These are phyloP conservation scores for Pollachius pollachius DNA, from an alignment of 2,113 vertebrate genomes.

Conservation along the genomic window DNA sequence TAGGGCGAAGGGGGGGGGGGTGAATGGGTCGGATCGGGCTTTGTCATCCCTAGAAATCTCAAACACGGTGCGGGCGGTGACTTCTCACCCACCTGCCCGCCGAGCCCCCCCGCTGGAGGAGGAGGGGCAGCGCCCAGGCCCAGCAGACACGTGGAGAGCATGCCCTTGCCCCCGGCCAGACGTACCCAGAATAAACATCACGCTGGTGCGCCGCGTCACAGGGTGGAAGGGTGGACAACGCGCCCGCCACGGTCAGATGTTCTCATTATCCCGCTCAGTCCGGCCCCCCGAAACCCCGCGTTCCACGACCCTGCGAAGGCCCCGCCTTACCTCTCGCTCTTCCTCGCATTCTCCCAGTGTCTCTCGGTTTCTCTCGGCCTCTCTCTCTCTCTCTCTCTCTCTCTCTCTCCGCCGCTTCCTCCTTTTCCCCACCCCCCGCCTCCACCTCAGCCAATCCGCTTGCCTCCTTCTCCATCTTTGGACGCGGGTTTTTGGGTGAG, in stretches of 20 bases:
- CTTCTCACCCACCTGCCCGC: constrained; percentile 35
- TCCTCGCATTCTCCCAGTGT: too few species aligned
- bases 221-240: constrained; percentile 31
- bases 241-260: constrained; percentile 44
- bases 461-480: constrained; percentile 38
- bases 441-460: constrained; percentile 27
- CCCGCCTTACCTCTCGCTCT: too few species aligned
- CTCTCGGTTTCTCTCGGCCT: background rate
- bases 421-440: background rate
- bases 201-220: constrained; percentile 22
- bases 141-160: constrained; percentile 39
- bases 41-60: constrained; percentile 52
- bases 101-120: constrained; percentile 25
- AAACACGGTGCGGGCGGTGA: constrained; percentile 41
- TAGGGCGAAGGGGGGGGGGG: constrained; percentile 2
- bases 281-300: constrained; percentile 40
- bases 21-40: constrained; percentile 24
- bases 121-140: constrained; percentile 11
- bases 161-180: constrained; percentile 51
- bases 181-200: constrained; percentile 54
- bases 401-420: background rate
- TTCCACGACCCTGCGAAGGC: constrained; percentile 37
- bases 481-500: constrained; percentile 62
- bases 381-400: background rate
- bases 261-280: constrained; percentile 56